A percentile compares a stretch with the other conserved stretches of the same genome.
phyloP scores from a whole-genome alignment of 2,797 vertebrate genomes.

The Molossus alvarezi region DNA sequence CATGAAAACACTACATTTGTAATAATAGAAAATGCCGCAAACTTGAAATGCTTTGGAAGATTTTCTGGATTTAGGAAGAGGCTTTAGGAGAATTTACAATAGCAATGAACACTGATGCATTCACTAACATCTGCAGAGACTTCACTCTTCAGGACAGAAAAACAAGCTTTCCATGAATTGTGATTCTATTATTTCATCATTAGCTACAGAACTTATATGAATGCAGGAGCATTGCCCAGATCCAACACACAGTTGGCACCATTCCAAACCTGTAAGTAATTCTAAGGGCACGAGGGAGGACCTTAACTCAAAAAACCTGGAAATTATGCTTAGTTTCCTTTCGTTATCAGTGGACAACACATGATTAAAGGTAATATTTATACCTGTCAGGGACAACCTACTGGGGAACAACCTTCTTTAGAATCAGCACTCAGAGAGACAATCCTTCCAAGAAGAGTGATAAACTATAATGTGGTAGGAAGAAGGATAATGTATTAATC shows the following conservation, averaged over 20 bases:
- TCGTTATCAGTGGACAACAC: slow-evolving; percentile 72
- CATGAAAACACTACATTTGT: slow-evolving; percentile 51
- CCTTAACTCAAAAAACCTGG: slow-evolving; percentile 59
- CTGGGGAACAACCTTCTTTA: background rate
- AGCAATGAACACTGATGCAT: slow-evolving; percentile 66
- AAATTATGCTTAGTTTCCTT: slow-evolving; percentile 79
- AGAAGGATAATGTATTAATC: slow-evolving; percentile 74
- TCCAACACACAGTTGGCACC: background rate
- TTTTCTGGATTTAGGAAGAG: slow-evolving; percentile 13
- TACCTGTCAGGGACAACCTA: slow-evolving; percentile 78
- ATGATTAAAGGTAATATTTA: slow-evolving; percentile 74
- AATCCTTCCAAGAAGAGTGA: slow-evolving; percentile 39
- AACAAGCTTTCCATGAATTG: slow-evolving; percentile 64
- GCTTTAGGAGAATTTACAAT: slow-evolving; percentile 70
- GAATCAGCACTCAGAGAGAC: background rate
- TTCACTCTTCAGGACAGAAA: slow-evolving; percentile 74
- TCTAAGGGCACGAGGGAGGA: slow-evolving; percentile 56
- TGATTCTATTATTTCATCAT: slow-evolving; percentile 42
- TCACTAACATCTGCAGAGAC: slow-evolving; percentile 63
- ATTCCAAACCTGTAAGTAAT: slow-evolving; percentile 72
- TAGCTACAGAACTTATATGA: slow-evolving; percentile 66
- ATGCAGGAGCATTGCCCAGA: slow-evolving; percentile 14
- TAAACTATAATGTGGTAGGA: slow-evolving; percentile 79
- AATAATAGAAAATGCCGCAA: slow-evolving; percentile 76
- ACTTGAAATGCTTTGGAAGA: slow-evolving; percentile 76